Evolutionary conservation across 2,888 invertebrate genomes (phyloP), one percentile per base, ranked within the genome.

Genomic region (Ramazzottius varieornatus): DNA sequence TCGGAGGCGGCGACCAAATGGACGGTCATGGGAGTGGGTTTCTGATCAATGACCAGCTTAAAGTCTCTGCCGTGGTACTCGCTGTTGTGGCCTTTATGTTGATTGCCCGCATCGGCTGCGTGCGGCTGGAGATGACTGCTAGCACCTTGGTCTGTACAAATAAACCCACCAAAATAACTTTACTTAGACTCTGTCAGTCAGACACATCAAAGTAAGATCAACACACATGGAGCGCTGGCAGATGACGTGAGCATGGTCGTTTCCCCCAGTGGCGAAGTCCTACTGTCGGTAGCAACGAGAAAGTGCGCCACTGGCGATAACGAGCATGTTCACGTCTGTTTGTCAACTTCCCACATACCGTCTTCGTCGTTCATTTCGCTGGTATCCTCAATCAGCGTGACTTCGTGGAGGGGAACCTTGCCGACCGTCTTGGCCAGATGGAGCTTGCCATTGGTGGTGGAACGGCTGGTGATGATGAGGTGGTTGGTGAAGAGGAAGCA

Each of bases 401-500:
- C 86, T 71, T 90, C 88, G 40, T 85, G 84, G 46, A 91, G 78
- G 0, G 88, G 84, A 70, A 90, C 83, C 72, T 86, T 84, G 0
- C 88, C 90, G 65, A 84, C 81, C 13, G 84, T 83, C 73, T 86
- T 85, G 54, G 84, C 82, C 32, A 91, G 80, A 75, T 88, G 89
- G n/a, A 91, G 81, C 67, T 88, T 81, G 1, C 90, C 90, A 66
- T 84, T 88, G 1, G 86, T 82, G 0, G 86, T 84, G 66, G 82
- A 65, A 71, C 80, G 81, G 1, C 86, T 89, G 1, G 88, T 86
- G 64, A 90, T 80, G 69, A 91, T 83, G 69, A 90, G 80, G 75
- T 89, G 88, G 79, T 89, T 89, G 68, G 89, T 88, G 78, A 91
- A 91, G 32, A 91, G 81, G 74, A 88, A 91, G 69, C 89, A 88